A percentile compares a stretch with the other conserved stretches of the same genome.
Conservation (phyloP, 1,140 invertebrate genomes). For the Odontomachus brunneus region DNA sequence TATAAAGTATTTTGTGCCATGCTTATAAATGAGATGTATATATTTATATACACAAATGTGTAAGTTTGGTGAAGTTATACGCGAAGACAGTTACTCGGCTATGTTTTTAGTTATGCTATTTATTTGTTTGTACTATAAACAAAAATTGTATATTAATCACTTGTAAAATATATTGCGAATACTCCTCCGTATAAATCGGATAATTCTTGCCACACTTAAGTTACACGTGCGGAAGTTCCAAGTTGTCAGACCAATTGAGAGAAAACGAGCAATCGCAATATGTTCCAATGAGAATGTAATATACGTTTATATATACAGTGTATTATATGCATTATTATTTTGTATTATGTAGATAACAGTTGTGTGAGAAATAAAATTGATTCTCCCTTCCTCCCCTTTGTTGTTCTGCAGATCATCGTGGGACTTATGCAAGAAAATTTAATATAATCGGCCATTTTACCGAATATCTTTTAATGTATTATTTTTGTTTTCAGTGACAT, state of each 20-base stretch:
- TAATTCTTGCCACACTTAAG: background rate
- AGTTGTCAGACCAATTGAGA: background rate
- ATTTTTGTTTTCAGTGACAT: slow-evolving; percentile 82
- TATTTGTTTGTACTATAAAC: slow-evolving; percentile 27
- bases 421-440: slow-evolving; percentile 64
- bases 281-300: slow-evolving; percentile 35
- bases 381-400: slow-evolving; percentile 30
- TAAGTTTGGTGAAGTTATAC: slow-evolving; percentile 63
- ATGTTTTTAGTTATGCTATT: slow-evolving; percentile 40
- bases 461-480: slow-evolving; percentile 77
- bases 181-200: background rate
- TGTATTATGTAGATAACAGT: slow-evolving; percentile 48
- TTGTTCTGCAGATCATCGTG: slow-evolving; percentile 62
- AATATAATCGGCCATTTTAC: slow-evolving; percentile 60
- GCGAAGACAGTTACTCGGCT: slow-evolving; percentile 42
- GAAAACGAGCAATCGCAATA: slow-evolving; percentile 50
- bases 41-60: slow-evolving; percentile 56
- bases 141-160: slow-evolving; percentile 59
- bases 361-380: slow-evolving; percentile 65
- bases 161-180: slow-evolving; percentile 70
- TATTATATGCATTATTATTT: slow-evolving; percentile 54
- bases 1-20: slow-evolving; percentile 56
- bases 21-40: slow-evolving; percentile 31
- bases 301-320: slow-evolving; percentile 37
- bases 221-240: background rate